phyloP scores from a whole-genome alignment of 2,888 invertebrate species.

The Rhagonycha lutea region DNA sequence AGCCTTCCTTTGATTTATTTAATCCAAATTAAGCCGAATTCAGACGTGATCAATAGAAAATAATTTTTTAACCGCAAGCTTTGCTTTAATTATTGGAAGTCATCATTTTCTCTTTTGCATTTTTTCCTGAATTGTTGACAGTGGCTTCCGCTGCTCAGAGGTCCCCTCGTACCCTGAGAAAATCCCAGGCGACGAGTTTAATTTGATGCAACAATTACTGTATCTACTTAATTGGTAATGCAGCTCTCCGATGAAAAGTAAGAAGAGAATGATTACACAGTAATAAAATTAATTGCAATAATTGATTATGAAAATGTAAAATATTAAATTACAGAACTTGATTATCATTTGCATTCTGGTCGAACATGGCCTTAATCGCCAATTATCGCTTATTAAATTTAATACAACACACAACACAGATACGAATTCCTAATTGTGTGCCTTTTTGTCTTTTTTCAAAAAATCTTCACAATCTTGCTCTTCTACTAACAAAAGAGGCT shows the following conservation, averaged over 20 bases:
- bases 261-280: neutral
- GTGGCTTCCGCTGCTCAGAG: neutral
- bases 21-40: neutral
- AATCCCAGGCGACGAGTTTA: neutral
- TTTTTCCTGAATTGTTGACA: neutral
- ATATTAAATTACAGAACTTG: neutral
- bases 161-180: neutral
- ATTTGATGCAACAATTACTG: neutral
- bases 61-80: neutral
- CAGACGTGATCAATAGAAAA: neutral
- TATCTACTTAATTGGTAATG: neutral
- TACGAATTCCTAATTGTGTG: neutral
- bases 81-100: neutral
- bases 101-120: neutral
- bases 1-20: neutral
- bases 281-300: neutral
- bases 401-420: neutral
- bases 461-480: neutral
- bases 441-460: neutral
- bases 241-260: neutral
- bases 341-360: neutral
- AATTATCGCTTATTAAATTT: neutral
- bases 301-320: neutral
- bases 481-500: neutral
- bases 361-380: neutral